Evolutionary conservation across 2,888 invertebrate genomes (phyloP), one percentile per base, ranked within the genome.

Genomic region (Seira ritae): DNA sequence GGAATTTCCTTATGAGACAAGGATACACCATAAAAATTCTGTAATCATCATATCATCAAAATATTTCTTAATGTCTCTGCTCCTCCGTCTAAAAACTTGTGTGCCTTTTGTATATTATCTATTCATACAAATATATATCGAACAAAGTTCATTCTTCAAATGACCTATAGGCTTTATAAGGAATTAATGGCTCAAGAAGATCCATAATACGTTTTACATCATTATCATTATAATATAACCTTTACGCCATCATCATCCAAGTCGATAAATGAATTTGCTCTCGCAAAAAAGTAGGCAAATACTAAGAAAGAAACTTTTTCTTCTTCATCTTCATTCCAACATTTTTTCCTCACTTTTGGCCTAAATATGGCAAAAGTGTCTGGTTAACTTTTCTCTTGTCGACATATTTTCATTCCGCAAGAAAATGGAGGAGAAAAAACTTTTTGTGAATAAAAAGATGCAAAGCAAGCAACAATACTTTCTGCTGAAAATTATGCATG

Each of bases 1-100:
- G 62, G 74, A 72, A 80, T 74, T 80, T 80, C 73, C 80, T 80
- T 74, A 69, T 42, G 74, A 74, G 80, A 73, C 80, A 74, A 80
- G 60, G 60, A 74, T 72, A 67, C 68, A 20, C 46, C 74, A 74
- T 80, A 80, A 80, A 66, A 80, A 37, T 42, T 24, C 67, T 55
- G 72, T 79, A 79, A 79, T 79, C 79, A 72, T 72, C 72, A 55
- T 72, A 72, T 79, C 79, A 79, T 68, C 71, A 71, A 71, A 60
- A 68, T 68, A 66, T 60, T 66, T 23, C 68, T 70, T 70, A 8
- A 31, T 31, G 31, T 31, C 31, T 31, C 31, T 31, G 31, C 6
- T 70, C 37, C 60, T 3, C 55, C 12, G 1, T 55, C 12, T 12
- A 55, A 55, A 55, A 55, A 1, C 2, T 8, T 2, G 2, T 31